Percentiles rank a stretch among this genome's conserved stretches.
These are phyloP conservation scores for Ailurus styani DNA, from an alignment of 2,113 vertebrate species.

Conservation along the genomic window DNA sequence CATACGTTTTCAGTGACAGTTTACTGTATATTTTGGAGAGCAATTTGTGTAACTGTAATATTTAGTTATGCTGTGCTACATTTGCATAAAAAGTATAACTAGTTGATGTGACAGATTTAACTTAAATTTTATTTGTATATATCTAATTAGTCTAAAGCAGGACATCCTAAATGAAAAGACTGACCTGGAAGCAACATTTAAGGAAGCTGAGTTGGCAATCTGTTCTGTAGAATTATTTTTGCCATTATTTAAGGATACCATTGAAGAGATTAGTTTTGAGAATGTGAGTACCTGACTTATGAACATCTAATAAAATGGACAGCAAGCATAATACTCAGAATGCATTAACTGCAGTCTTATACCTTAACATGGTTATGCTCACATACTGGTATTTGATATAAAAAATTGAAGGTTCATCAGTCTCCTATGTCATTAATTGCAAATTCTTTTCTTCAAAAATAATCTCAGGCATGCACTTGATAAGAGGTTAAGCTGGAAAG, in stretches of 20 bases:
- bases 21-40: background rate
- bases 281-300: conserved; percentile 73
- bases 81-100: background rate
- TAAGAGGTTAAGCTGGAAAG: background rate
- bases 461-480: background rate
- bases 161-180: conserved; percentile 34
- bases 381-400: background rate
- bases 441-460: background rate
- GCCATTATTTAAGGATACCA: conserved; percentile 81
- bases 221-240: conserved; percentile 82
- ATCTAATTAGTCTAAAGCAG: conserved; percentile 61
- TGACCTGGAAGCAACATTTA: conserved; percentile 77
- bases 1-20: background rate
- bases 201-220: conserved; percentile 81
- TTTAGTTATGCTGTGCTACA: background rate
- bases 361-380: background rate
- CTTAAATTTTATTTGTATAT: conserved; percentile 30
- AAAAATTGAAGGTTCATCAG: background rate
- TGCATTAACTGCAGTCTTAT: background rate
- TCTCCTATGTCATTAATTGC: background rate
- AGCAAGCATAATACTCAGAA: background rate
- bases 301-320: background rate
- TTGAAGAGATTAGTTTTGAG: conserved; percentile 77
- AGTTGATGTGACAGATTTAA: conserved; percentile 5
- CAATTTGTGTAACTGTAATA: background rate